phyloP scores from a whole-genome alignment of 2,113 vertebrate genomes.

The Bettongia penicillata region DNA sequence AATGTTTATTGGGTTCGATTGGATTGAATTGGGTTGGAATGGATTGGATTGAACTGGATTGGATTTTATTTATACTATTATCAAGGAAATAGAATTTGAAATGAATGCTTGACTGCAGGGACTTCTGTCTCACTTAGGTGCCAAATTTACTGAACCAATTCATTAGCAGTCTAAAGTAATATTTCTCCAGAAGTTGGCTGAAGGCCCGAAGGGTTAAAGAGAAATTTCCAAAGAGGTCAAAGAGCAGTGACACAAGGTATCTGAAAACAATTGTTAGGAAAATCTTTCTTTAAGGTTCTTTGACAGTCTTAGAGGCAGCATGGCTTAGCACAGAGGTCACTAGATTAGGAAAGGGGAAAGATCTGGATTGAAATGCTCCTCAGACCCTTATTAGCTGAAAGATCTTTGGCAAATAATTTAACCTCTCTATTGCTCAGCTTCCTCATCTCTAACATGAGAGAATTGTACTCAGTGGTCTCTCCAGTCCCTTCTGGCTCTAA shows the following conservation, averaged over 20 bases:
- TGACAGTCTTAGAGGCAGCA: not conserved
- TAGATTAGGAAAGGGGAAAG: not conserved
- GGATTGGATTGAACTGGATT: not conserved
- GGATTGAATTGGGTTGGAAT: not conserved
- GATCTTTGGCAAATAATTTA: not conserved
- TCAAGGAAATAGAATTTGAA: not conserved
- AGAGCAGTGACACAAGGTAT: not conserved
- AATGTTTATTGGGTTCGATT: not conserved
- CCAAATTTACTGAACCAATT: not conserved
- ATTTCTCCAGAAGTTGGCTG: not conserved
- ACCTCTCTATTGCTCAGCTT: not conserved
- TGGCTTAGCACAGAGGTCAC: not conserved
- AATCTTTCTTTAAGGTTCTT: not conserved
- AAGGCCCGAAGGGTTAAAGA: not conserved
- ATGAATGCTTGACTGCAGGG: not conserved
- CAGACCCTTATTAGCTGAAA: not conserved
- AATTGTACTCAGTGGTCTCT: not conserved
- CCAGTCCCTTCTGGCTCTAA: not conserved
- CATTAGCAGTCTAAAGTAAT: not conserved
- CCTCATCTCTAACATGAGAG: not conserved
- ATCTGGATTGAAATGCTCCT: not conserved
- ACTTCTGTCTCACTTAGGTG: not conserved
- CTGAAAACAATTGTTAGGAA: not conserved
- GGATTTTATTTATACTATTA: not conserved
- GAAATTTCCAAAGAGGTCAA: not conserved